Evolutionary conservation across 2,113 vertebrate genomes (phyloP).

Genomic region (Tinamus guttatus): DNA sequence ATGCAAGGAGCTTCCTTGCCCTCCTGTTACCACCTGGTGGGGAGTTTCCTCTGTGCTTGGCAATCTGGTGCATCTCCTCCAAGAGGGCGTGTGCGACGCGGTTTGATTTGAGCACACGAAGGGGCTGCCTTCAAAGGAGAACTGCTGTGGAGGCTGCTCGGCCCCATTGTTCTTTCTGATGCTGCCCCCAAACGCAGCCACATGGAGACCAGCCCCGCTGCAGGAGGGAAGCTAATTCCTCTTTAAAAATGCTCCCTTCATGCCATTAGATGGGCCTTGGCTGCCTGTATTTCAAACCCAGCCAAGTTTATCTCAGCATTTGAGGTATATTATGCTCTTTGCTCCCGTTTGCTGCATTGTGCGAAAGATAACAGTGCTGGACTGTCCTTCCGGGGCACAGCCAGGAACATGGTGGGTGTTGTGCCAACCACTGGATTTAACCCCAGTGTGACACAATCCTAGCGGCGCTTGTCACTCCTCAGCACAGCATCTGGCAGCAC

Average conservation of each 20-base stretch:
- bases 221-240: background rate
- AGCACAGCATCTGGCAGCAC: rapidly evolving
- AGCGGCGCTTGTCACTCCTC: background rate
- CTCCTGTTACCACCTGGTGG: background rate
- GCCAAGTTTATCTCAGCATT: background rate
- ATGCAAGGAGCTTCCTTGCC: rapidly evolving
- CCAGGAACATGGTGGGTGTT: background rate
- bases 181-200: background rate
- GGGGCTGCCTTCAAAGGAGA: conserved; percentile 23
- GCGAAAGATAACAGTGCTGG: background rate
- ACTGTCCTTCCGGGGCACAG: background rate
- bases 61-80: background rate
- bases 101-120: conserved; percentile 33
- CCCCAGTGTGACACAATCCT: background rate
- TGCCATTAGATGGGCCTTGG: background rate
- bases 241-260: background rate
- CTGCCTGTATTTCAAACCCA: background rate
- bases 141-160: background rate
- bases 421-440: background rate
- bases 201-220: background rate
- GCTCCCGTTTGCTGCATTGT: rapidly evolving
- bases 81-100: background rate
- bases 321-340: background rate
- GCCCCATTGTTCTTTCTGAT: conserved; percentile 1
- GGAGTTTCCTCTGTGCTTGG: background rate